Percentiles rank a stretch among this genome's conserved stretches.
phyloP scores from a whole-genome alignment of 2,113 vertebrate species.

The Madoqua kirkii region DNA sequence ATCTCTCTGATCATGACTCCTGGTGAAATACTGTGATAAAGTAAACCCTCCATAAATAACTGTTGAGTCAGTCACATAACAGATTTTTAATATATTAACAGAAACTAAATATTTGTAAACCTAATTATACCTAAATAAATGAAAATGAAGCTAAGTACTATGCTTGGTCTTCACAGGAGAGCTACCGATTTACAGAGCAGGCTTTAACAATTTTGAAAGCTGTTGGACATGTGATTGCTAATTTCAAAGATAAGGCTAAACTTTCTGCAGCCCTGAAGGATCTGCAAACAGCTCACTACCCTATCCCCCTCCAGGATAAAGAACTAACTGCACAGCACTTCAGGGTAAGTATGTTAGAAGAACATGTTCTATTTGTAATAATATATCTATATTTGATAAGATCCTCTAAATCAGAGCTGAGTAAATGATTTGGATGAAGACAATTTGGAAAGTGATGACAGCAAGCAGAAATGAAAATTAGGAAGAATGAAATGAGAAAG shows the following conservation, averaged over 20 bases:
- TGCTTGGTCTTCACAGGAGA: constrained; percentile 83
- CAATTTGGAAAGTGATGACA: neutral
- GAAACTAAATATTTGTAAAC: neutral
- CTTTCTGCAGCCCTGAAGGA: constrained; percentile 75
- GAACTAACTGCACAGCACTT: constrained; percentile 63
- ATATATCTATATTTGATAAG: neutral
- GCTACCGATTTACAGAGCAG: constrained; percentile 85
- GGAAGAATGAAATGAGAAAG: neutral
- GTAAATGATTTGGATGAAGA: neutral
- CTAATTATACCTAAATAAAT: neutral
- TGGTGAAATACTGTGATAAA: neutral
- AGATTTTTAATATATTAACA: neutral
- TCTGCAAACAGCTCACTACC: constrained; percentile 78
- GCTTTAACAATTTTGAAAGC: constrained; percentile 83
- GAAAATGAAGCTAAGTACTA: neutral
- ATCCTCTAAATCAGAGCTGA: neutral
- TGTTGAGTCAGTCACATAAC: neutral
- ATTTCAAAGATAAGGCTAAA: constrained; percentile 79
- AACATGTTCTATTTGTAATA: neutral
- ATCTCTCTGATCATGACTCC: neutral
- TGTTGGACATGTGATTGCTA: constrained; percentile 83
- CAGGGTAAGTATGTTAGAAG: neutral
- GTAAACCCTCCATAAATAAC: neutral
- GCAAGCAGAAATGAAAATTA: neutral
- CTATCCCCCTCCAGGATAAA: constrained; percentile 66